Percentiles rank a stretch among this genome's conserved stretches.
These are phyloP conservation scores for Lithophane leautieri DNA, from an alignment of 2,888 invertebrate genomes.

Conservation along the genomic window DNA sequence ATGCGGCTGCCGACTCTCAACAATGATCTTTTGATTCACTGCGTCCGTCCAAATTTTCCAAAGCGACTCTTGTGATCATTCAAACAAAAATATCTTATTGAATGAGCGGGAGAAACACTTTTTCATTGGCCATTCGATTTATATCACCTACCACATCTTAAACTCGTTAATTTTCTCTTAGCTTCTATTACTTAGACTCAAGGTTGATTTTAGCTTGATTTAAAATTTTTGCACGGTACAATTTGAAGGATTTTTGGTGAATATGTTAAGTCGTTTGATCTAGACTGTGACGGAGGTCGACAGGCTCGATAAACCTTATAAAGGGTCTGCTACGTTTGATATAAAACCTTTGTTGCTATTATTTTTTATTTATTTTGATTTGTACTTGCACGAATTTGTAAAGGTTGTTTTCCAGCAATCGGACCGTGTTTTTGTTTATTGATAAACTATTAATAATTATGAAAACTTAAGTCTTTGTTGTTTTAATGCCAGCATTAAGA, in stretches of 20 bases:
- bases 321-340: constrained; percentile 61
- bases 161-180: background rate
- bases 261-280: constrained; percentile 71
- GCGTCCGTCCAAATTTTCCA: constrained; percentile 47
- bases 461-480: background rate
- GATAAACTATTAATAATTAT: background rate
- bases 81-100: constrained; percentile 70
- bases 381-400: constrained; percentile 47
- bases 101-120: constrained; percentile 64
- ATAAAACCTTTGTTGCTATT: constrained; percentile 64
- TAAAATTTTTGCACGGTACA: constrained; percentile 1
- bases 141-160: constrained; percentile 41
- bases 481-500: no score
- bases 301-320: constrained; percentile 67
- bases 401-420: constrained; percentile 19
- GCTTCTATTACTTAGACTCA: constrained; percentile 15
- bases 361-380: constrained; percentile 60
- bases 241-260: constrained; percentile 54
- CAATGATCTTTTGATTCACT: constrained; percentile 52
- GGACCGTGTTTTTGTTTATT: background rate
- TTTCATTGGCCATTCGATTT: constrained; percentile 68
- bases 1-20: constrained; percentile 17
- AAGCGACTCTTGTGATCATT: constrained; percentile 57
- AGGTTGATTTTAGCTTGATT: constrained; percentile 31
- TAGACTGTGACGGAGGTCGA: constrained; percentile 68